Conservation (phyloP, 2,797 vertebrate genomes). For the Fistularia tabacaria region DNA sequence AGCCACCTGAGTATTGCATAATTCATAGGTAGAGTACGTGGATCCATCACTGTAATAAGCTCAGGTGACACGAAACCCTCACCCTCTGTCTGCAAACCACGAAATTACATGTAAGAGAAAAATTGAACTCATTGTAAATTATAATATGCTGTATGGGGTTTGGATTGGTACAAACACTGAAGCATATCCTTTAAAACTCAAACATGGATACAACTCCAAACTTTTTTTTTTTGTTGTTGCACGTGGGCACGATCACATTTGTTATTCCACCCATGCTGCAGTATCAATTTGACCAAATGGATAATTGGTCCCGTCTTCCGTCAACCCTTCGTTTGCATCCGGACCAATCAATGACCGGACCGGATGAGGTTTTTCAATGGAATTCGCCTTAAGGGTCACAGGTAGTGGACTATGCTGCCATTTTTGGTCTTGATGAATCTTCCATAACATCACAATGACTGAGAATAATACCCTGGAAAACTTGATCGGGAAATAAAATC, state of each 20-base stretch:
- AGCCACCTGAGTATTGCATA: slow-evolving; percentile 58
- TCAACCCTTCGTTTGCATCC: too few species aligned
- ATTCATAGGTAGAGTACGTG: slow-evolving; percentile 60
- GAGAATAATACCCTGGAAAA: too few species aligned
- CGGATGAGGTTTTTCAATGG: too few species aligned
- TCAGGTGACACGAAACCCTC: slow-evolving; percentile 40
- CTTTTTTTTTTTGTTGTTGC: not conserved
- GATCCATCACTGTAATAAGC: slow-evolving; percentile 58
- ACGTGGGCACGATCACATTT: not conserved
- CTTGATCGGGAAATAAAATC: too few species aligned
- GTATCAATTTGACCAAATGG: too few species aligned
- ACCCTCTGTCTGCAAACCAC: slow-evolving; percentile 28
- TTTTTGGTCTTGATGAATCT: too few species aligned
- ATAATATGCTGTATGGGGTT: slow-evolving; percentile 5
- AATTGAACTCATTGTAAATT: slow-evolving; percentile 8
- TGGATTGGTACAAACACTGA: slow-evolving; percentile 11
- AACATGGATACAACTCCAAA: not conserved
- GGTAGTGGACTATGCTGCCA: too few species aligned
- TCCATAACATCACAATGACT: too few species aligned
- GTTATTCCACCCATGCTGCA: too few species aligned
- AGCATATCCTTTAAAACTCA: not conserved
- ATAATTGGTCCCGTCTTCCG: too few species aligned
- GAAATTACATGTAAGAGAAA: slow-evolving; percentile 34
- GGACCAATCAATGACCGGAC: too few species aligned
- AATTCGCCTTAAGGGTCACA: too few species aligned